Evolutionary conservation across 1,140 invertebrate genomes (phyloP).

Genomic region (Littorina saxatilis): DNA sequence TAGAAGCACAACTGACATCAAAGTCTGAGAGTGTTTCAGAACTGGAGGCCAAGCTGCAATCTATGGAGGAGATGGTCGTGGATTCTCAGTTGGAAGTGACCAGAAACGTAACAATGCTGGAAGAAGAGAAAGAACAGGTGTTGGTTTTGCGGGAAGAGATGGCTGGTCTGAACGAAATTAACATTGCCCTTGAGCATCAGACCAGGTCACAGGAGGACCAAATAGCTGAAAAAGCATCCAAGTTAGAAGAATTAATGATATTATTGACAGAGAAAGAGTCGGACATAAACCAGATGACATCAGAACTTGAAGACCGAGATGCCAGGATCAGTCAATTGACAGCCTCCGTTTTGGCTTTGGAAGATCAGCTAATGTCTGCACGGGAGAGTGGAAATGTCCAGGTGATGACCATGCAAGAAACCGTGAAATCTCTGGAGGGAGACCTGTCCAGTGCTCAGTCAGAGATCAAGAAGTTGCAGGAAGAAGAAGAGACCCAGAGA

Average conservation of each 20-base stretch:
- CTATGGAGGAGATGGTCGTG: conserved; percentile 27
- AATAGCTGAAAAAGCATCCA: conserved; percentile 1
- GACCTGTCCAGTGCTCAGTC: neutral
- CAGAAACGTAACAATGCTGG: neutral
- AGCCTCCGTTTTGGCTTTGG: neutral
- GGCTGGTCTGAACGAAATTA: conserved; percentile 17
- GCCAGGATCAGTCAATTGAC: neutral
- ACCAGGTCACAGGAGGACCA: neutral
- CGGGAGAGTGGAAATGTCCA: neutral
- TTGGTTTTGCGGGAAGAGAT: conserved; percentile 23
- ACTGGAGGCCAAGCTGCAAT: conserved; percentile 30
- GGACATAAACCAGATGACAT: neutral
- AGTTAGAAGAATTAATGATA: neutral
- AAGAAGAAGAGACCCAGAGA: neutral
- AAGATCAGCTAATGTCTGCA: neutral
- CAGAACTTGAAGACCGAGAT: neutral
- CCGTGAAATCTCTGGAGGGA: neutral
- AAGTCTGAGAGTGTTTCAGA: conserved; percentile 5
- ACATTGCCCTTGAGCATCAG: conserved; percentile 7
- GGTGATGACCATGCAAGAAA: neutral
- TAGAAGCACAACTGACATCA: neutral
- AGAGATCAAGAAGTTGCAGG: neutral
- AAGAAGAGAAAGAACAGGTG: neutral
- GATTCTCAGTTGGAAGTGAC: conserved; percentile 9
- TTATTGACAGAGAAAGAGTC: conserved; percentile 18